Evolutionary conservation across 2,113 vertebrate genomes (phyloP).

Genomic region (Taxidea taxus): DNA sequence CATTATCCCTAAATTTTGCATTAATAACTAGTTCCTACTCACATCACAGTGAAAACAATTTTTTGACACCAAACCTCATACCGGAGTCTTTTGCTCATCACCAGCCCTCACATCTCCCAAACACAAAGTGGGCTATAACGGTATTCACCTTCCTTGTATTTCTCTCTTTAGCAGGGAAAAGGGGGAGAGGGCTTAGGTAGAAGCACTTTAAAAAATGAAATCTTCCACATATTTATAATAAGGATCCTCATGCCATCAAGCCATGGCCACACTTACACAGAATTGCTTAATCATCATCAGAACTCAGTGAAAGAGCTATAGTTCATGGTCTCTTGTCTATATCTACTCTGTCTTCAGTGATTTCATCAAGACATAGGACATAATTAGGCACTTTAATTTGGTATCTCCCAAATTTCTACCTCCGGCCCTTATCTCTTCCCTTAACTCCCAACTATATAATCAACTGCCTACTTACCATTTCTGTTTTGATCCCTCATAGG

Average conservation of each 20-base stretch:
- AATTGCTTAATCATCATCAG: background rate
- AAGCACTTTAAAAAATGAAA: background rate
- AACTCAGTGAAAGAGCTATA: background rate
- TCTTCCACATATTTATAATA: background rate
- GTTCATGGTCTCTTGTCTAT: background rate
- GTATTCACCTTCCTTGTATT: background rate
- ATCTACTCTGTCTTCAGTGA: background rate
- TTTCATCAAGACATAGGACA: background rate
- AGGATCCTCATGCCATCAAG: background rate
- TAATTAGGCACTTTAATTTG: background rate
- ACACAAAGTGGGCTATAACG: background rate
- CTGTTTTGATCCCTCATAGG: background rate
- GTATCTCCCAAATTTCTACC: background rate
- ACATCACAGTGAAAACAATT: background rate
- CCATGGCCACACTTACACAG: background rate
- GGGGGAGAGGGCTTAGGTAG: rapidly evolving
- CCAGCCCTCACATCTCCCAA: background rate
- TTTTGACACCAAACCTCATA: background rate
- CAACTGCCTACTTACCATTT: background rate
- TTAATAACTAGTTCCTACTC: background rate
- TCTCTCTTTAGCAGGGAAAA: background rate
- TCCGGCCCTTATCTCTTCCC: background rate
- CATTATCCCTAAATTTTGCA: background rate
- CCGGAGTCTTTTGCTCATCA: background rate
- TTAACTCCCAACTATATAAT: background rate